A percentile compares a stretch with the other conserved stretches of the same genome.
phyloP scores from a whole-genome alignment of 2,888 invertebrate species.

The Chouioia cunea region DNA sequence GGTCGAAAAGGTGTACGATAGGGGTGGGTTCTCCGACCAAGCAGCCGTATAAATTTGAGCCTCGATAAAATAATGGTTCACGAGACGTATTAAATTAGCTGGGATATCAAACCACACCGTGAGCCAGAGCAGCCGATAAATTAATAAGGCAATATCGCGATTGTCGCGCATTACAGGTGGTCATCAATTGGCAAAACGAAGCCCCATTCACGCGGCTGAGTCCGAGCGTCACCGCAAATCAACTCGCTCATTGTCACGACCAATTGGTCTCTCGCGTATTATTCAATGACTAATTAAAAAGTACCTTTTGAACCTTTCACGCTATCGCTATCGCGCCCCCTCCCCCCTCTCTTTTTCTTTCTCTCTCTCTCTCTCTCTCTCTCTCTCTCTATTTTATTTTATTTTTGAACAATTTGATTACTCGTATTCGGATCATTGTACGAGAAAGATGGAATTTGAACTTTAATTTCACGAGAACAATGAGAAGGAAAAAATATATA shows the following conservation, averaged over 20 bases:
- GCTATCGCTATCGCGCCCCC: not conserved
- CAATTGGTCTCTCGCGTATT: conserved; percentile 7
- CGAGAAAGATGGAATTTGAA: too few relatives aligned
- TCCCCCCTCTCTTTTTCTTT: not conserved
- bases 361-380: not conserved
- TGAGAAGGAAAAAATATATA: too few relatives aligned
- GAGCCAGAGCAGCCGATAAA: conserved; percentile 11
- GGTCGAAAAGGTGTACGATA: not conserved
- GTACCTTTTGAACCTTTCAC: conserved; percentile 2
- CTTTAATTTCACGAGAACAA: too few relatives aligned
- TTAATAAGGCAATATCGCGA: conserved; percentile 35
- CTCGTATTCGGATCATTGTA: too few relatives aligned
- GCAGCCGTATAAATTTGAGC: not conserved
- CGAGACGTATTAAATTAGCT: conserved; percentile 5
- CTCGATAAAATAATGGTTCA: conserved; percentile 12
- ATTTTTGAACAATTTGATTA: too few relatives aligned
- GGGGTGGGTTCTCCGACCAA: too few relatives aligned
- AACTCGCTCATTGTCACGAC: conserved; percentile 24
- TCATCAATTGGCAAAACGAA: conserved; percentile 40
- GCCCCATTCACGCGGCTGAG: conserved; percentile 29
- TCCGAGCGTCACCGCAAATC: conserved; percentile 21
- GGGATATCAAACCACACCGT: not conserved
- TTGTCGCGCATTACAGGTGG: conserved; percentile 33
- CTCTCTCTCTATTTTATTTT: too few relatives aligned
- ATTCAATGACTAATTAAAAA: conserved; percentile 31